Evolutionary conservation across 2,113 vertebrate species (phyloP), one percentile per base, ranked within the genome.

Genomic region (Gymnobelideus leadbeateri): DNA sequence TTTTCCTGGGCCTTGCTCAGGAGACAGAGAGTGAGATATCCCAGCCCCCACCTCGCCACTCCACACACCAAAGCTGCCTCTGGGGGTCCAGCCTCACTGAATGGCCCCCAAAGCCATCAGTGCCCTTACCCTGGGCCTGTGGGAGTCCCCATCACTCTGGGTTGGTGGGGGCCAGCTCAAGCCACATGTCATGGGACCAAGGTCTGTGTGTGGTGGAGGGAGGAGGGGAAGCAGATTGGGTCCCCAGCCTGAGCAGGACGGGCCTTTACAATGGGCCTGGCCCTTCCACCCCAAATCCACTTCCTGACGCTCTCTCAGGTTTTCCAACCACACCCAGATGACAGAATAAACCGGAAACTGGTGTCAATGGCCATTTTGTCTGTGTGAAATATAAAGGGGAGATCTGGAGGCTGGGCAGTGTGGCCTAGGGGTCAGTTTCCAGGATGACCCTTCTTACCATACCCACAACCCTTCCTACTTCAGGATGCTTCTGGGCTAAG

Each of bases 21-120:
- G 57, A 31, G 57, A 61, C 24, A 55, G 54, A 55, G 57, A 68
- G 12, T 0, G 61, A 21, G 68, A 84, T 37, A 84, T 43, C 68
- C 68, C 68, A 43, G 68, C 47, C 47, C 89, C n/a, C 24, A 24
- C 24, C 46, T 0, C 23, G 25, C 89, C 26, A 31, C 26, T 5
- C 89, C 89, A 25, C 89, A 49, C 89, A 90, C 89, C 89, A 90
- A 90, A 90, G 89, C 89, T 90, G 89, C 89, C 89, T 90, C 89
- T 14, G 43, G 89, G 89, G 89, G 89, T 50, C 89, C n/a, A 28
- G n/a, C 89, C 47, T 46, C 43, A 47, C 46, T 21, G n/a, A 19
- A 24, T 11, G 37, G 16, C 37, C 68, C 68, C 68, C 68, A 84
- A 84, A 84, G 68, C 68, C 68, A 84, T 43, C 68, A 37, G 68